These are phyloP conservation scores for Hypena proboscidalis DNA, from an alignment of 2,888 invertebrate genomes.

Conservation along the genomic window DNA sequence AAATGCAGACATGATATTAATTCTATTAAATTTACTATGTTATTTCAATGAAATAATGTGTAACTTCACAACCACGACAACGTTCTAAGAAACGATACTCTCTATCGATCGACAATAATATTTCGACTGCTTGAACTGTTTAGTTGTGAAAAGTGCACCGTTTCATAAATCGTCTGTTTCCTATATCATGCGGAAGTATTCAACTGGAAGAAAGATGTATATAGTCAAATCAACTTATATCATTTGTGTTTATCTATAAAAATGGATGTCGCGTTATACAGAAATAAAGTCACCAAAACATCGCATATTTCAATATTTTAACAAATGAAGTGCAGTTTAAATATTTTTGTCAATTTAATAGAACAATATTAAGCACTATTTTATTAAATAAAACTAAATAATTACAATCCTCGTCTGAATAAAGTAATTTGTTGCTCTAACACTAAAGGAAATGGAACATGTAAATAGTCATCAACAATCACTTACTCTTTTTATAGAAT, in stretches of 20 bases:
- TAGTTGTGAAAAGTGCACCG: constrained; percentile 10
- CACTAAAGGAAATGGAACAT: constrained; percentile 17
- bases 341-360: constrained; percentile 14
- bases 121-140: too few relatives aligned
- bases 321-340: constrained; percentile 9
- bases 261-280: too few relatives aligned
- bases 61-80: constrained; percentile 27
- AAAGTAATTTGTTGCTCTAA: constrained; percentile 20
- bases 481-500: constrained; percentile 10
- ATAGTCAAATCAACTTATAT: constrained; percentile 6
- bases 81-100: constrained; percentile 22
- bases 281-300: not conserved
- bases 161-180: constrained; percentile 22
- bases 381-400: constrained; percentile 33
- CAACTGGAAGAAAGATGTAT: constrained; percentile 8
- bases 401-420: constrained; percentile 27
- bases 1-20: not conserved
- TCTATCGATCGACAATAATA: constrained; percentile 1
- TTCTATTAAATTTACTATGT: not conserved
- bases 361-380: constrained; percentile 27
- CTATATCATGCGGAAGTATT: constrained; percentile 6
- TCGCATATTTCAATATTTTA: not conserved
- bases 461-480: constrained; percentile 18
- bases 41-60: not conserved
- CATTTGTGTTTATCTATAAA: constrained; percentile 9